phyloP scores from a whole-genome alignment of 2,797 vertebrate genomes.

The Myotis pilosus region DNA sequence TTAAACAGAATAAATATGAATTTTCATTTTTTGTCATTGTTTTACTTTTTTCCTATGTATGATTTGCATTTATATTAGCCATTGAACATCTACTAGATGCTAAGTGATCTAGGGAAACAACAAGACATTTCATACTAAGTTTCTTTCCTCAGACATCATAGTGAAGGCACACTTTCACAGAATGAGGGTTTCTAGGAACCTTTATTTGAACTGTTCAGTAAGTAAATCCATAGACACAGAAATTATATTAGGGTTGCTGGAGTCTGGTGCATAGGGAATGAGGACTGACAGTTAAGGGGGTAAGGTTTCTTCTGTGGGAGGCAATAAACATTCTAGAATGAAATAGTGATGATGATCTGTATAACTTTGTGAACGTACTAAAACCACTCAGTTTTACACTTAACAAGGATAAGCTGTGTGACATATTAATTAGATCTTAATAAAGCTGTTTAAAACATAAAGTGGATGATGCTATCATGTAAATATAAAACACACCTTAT shows the following conservation, averaged over 20 bases:
- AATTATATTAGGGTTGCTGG: not conserved
- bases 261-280: not conserved
- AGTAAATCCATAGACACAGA: not conserved
- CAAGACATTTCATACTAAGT: not conserved
- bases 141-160: not conserved
- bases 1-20: not conserved
- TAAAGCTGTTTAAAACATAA: not conserved
- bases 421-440: not conserved
- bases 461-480: not conserved
- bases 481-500: not conserved
- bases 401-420: not conserved
- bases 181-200: not conserved
- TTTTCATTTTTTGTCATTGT: not conserved
- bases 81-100: not conserved
- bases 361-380: not conserved
- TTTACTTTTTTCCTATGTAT: not conserved
- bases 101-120: not conserved
- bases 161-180: too few species aligned
- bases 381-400: not conserved
- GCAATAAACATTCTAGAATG: not conserved
- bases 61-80: not conserved
- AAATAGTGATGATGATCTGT: not conserved
- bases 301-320: not conserved
- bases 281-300: rapidly evolving
- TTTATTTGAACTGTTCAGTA: not conserved